These are phyloP conservation scores for Eulithis prunata DNA, from an alignment of 2,888 invertebrate genomes.

Conservation along the genomic window DNA sequence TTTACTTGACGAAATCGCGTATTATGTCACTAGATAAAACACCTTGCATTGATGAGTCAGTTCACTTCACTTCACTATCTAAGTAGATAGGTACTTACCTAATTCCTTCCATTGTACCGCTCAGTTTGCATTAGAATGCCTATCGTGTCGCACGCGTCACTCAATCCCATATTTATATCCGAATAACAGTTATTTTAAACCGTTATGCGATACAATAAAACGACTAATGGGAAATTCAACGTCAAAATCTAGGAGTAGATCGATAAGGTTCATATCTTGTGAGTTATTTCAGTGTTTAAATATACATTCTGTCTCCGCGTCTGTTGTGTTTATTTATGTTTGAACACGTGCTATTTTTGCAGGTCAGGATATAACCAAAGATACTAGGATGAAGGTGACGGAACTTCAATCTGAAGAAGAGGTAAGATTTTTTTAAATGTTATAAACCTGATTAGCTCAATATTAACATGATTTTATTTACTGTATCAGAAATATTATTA, in stretches of 20 bases:
- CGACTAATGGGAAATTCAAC: constrained; percentile 71
- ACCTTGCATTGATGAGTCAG: constrained; percentile 72
- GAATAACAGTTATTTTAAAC: constrained; percentile 44
- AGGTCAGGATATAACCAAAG: constrained; percentile 82
- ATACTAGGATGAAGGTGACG: constrained; percentile 79
- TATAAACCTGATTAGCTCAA: too few relatives aligned
- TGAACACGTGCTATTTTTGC: constrained; percentile 59
- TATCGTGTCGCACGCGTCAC: constrained; percentile 58
- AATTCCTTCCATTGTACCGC: constrained; percentile 50
- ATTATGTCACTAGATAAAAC: constrained; percentile 64
- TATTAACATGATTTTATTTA: too few relatives aligned
- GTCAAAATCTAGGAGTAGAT: constrained; percentile 60
- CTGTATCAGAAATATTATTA: too few relatives aligned
- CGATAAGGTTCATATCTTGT: constrained; percentile 69
- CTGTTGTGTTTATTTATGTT: constrained; percentile 60
- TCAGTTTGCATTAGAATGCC: constrained; percentile 73
- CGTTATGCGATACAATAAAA: constrained; percentile 65
- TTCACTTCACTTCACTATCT: constrained; percentile 44
- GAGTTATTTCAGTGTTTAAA: constrained; percentile 61
- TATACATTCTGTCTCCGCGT: constrained; percentile 36
- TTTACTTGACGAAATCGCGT: constrained; percentile 55
- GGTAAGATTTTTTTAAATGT: constrained; percentile 52
- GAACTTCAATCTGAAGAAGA: constrained; percentile 78
- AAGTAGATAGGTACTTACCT: constrained; percentile 1
- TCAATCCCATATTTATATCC: constrained; percentile 46